Evolutionary conservation across 2,888 invertebrate species (phyloP).

Genomic region (Eupithecia dodoneata): DNA sequence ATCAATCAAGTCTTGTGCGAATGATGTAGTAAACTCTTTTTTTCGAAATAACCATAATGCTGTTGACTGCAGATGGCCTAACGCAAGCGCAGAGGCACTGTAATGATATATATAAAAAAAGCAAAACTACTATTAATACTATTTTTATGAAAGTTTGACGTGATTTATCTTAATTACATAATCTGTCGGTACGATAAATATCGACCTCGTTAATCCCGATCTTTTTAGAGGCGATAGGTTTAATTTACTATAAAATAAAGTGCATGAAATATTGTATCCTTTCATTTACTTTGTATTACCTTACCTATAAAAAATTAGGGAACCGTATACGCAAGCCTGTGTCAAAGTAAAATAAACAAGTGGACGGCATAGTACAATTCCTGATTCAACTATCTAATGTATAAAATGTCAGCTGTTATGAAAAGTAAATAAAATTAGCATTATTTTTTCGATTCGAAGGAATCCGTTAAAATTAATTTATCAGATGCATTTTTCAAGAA

Average conservation of each 20-base stretch:
- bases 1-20: neutral
- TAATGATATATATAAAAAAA: too few relatives aligned
- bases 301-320: too few relatives aligned
- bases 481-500: neutral
- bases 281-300: too few relatives aligned
- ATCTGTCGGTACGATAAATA: neutral
- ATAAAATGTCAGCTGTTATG: slow-evolving; percentile 1
- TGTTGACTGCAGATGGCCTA: neutral
- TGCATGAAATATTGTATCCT: too few relatives aligned
- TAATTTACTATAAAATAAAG: neutral
- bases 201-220: neutral
- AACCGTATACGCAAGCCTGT: neutral
- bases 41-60: neutral
- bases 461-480: neutral
- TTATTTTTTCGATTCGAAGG: neutral
- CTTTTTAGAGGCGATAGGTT: neutral
- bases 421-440: neutral
- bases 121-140: neutral
- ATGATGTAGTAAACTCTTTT: neutral
- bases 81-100: neutral
- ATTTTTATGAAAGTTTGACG: neutral
- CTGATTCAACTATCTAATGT: neutral
- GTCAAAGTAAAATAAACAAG: neutral
- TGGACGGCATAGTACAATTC: neutral
- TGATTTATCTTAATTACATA: neutral